Evolutionary conservation across 1,140 invertebrate species (phyloP).

Genomic region (Macrosteles quadrilineatus): DNA sequence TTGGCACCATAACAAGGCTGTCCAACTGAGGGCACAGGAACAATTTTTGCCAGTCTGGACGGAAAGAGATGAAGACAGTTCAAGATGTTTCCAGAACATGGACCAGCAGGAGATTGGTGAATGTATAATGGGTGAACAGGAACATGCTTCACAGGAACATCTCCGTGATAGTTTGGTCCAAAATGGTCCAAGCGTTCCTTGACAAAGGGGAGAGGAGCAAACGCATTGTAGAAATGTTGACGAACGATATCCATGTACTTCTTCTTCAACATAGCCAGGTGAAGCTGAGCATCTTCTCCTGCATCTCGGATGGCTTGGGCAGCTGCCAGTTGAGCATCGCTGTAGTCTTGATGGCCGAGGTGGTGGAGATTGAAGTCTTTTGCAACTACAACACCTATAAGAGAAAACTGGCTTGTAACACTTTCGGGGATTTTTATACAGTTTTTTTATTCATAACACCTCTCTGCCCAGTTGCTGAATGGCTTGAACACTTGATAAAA

Average conservation of each 20-base stretch:
- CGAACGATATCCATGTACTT: constrained; percentile 1
- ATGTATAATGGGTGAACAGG: no score
- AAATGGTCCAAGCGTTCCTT: neutral
- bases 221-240: neutral
- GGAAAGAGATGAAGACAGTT: neutral
- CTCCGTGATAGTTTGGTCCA: neutral
- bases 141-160: no score
- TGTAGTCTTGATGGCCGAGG: no score
- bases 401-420: no score
- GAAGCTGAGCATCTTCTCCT: neutral
- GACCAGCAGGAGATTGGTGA: neutral
- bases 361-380: no score
- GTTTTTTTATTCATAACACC: no score
- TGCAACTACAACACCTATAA: no score
- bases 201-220: neutral
- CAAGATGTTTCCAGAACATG: neutral
- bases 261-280: neutral
- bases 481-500: no score
- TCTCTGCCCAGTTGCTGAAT: no score
- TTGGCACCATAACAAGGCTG: neutral
- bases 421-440: no score
- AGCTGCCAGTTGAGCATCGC: neutral
- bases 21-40: neutral
- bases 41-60: neutral
- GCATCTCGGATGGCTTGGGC: neutral